Evolutionary conservation across 2,797 vertebrate species (phyloP).

Genomic region (Fistularia commersonii): DNA sequence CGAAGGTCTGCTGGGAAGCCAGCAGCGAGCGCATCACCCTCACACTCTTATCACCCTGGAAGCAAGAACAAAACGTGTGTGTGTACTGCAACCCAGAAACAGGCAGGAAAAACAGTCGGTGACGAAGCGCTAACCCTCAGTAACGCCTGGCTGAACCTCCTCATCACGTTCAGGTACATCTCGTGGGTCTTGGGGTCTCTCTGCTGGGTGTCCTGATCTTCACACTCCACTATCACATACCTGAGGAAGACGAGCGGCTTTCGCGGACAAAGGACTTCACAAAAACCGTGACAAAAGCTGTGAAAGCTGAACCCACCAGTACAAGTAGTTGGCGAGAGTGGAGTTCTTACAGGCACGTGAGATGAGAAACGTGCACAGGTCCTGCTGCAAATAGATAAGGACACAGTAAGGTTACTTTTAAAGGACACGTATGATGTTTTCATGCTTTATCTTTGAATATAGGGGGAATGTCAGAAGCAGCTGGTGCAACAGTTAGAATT

Average conservation of each 20-base stretch:
- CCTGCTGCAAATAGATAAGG: conserved; percentile 78
- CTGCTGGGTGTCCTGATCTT: conserved; percentile 96
- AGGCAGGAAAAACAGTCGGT: not conserved
- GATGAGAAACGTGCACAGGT: conserved; percentile 96
- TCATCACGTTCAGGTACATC: conserved; percentile 98
- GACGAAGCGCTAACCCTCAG: conserved; percentile 81
- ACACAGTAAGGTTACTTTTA: conserved; percentile 5
- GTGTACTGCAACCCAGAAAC: too few species aligned
- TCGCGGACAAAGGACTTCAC: not conserved
- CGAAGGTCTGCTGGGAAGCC: conserved; percentile 95
- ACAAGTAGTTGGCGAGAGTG: conserved; percentile 94
- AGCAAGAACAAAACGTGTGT: conserved; percentile 1
- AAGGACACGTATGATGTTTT: not conserved
- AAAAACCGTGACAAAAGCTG: not conserved
- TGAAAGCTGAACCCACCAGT: conserved; percentile 81
- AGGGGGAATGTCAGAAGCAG: too few species aligned
- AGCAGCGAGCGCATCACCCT: conserved; percentile 94
- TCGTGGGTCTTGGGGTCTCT: conserved; percentile 95
- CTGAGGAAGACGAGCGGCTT: conserved; percentile 57
- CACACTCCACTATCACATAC: conserved; percentile 98
- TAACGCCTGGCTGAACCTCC: conserved; percentile 94
- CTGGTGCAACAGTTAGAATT: too few species aligned
- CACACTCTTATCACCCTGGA: conserved; percentile 93
- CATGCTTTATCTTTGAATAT: not conserved
- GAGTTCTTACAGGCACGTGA: conserved; percentile 98